Conservation (phyloP, 1,140 invertebrate species). For the Lordiphosa collinella region DNA sequence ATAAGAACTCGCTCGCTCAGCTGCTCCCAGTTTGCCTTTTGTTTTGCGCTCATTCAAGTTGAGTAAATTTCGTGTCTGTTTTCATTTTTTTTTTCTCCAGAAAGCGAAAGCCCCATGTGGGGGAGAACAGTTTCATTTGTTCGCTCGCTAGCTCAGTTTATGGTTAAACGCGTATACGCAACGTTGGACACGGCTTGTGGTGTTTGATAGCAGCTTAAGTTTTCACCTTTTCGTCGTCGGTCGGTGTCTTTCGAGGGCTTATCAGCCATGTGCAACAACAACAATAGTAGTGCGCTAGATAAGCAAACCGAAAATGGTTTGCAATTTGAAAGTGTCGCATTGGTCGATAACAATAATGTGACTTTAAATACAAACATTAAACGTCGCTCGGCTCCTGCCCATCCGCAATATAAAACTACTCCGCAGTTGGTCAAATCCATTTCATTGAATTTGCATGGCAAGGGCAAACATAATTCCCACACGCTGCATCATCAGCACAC, state of each 20-base stretch:
- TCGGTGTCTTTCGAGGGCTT: conserved; percentile 11
- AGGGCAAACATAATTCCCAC: background rate
- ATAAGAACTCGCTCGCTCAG: conserved; percentile 41
- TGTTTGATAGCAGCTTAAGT: conserved; percentile 3
- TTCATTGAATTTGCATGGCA: conserved; percentile 36
- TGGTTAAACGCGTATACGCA: conserved; percentile 49
- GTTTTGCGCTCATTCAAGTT: conserved; percentile 26
- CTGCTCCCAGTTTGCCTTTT: conserved; percentile 40
- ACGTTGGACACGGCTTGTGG: conserved; percentile 10
- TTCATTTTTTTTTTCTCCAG: conserved; percentile 40
- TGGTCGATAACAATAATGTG: conserved; percentile 26
- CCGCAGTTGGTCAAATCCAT: conserved; percentile 52
- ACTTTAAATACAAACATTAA: conserved; percentile 44
- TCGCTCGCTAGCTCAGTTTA: conserved; percentile 44
- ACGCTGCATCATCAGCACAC: conserved; percentile 29
- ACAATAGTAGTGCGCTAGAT: conserved; percentile 46
- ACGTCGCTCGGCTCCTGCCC: conserved; percentile 33
- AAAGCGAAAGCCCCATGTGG: conserved; percentile 51
- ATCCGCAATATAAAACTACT: conserved; percentile 5
- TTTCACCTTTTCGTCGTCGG: conserved; percentile 1
- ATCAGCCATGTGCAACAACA: conserved; percentile 63
- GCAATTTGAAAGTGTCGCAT: conserved; percentile 33
- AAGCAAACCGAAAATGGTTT: conserved; percentile 51
- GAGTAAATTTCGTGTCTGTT: conserved; percentile 12
- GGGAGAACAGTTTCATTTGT: conserved; percentile 26